Base-by-base conservation (phyloP, 2,113 vertebrate species). In the Smithornis capensis region DNA sequence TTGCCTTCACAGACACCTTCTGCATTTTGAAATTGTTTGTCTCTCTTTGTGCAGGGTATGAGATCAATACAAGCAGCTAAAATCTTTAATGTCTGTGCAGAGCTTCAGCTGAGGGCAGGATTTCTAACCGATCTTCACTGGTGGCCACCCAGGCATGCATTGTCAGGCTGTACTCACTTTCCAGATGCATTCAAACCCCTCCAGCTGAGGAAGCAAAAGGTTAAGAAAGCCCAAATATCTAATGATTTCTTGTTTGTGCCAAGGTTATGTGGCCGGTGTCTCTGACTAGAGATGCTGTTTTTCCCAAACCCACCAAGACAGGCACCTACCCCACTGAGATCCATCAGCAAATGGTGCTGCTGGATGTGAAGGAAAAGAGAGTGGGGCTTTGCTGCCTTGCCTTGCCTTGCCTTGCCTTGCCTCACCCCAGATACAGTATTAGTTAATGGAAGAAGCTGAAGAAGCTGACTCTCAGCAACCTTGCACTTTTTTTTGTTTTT, bases 11-110 rank as follows among this genome's bases (percentile, higher is more conserved):
- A 68, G 60, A 84, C 60, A 89, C 75, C 65, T 84, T 75, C 38
- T 91, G 57, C 28, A 13, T 91, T 90, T 90, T 95, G 38, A 96
- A 92, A 92, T 81, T 63, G 25, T 68, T 70, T 86, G 10, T 56
- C 31, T 82, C 28, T 52, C 62, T 82, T 53, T 91, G 27, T 37
- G 62, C 28, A 53, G 69, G 7, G n/a, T 19, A 29, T 84, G 83
- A 90, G 62, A 79, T 69, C 75, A 47, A 59, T 57, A 21, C 6
- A 79, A 73, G 12, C 31, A 80, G n/a, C 23, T 71, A 83, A 80
- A 90, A 70, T 7, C 63, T 88, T 57, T 50, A 67, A 59, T 64
- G 57, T 79, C 68, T 59, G 21, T 35, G 62, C 82, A 82, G 42
- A 55, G 65, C 29, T 81, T 78, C 56, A 71, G 49, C 29, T 50